Conservation (phyloP, 2,113 vertebrate species). For the Mesitornis unicolor region DNA sequence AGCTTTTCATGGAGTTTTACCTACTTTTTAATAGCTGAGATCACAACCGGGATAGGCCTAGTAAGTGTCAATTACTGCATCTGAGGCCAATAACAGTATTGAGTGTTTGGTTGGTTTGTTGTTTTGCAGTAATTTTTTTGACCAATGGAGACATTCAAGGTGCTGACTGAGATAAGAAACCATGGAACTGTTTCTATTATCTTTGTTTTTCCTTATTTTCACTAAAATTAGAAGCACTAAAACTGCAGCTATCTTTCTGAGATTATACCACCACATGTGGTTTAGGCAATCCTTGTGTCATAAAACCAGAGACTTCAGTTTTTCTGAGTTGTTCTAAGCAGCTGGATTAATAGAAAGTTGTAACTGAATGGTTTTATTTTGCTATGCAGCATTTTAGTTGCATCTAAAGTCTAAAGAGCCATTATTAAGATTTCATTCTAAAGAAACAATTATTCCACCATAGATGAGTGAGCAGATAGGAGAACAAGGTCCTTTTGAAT, state of each 20-base stretch:
- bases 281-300: not conserved
- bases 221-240: not conserved
- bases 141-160: not conserved
- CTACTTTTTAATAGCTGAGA: not conserved
- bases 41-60: not conserved
- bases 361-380: not conserved
- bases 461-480: not conserved
- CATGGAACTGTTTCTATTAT: not conserved
- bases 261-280: not conserved
- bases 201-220: not conserved
- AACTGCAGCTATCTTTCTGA: not conserved
- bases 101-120: not conserved
- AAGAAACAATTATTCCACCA: constrained; percentile 16
- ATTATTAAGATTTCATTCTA: not conserved
- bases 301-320: not conserved
- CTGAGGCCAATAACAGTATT: not conserved
- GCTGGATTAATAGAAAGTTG: not conserved
- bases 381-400: not conserved
- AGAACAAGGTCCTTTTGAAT: not conserved
- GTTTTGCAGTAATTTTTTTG: not conserved
- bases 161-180: not conserved
- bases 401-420: not conserved
- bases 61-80: not conserved
- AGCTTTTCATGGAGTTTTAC: not conserved
- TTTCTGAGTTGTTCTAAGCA: not conserved